These are phyloP conservation scores for Macropis europaea DNA, from an alignment of 2,888 invertebrate genomes.

Conservation along the genomic window DNA sequence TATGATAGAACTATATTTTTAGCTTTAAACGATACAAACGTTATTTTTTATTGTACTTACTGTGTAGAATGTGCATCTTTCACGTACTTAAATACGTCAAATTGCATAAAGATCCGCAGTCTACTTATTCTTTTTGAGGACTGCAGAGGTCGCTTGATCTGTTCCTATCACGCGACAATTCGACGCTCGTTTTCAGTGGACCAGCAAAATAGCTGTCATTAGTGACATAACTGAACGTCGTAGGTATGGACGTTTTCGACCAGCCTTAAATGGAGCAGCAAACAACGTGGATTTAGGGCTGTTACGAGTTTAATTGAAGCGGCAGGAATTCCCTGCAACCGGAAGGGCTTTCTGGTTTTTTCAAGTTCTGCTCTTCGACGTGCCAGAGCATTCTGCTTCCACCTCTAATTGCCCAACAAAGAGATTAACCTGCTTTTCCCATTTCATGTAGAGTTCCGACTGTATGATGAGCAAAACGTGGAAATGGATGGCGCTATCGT, in stretches of 20 bases:
- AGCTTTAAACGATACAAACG: no score
- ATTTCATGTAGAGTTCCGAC: slow-evolving; percentile 32
- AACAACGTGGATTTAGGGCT: background rate
- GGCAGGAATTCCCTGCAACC: slow-evolving; percentile 3
- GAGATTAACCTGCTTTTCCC: slow-evolving; percentile 46
- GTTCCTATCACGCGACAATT: background rate
- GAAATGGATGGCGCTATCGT: no score
- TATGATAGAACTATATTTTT: no score
- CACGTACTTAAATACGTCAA: no score
- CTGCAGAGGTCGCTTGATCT: no score
- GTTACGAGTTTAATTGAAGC: slow-evolving; percentile 18
- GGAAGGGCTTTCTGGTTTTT: slow-evolving; percentile 33
- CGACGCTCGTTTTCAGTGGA: slow-evolving; percentile 4
- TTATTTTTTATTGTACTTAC: no score
- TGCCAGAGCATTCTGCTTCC: slow-evolving; percentile 19
- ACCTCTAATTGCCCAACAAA: slow-evolving; percentile 32
- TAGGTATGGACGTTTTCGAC: background rate
- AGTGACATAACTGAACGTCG: slow-evolving; percentile 18
- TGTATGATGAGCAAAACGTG: slow-evolving; percentile 1
- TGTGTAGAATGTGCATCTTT: no score
- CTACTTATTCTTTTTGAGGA: no score
- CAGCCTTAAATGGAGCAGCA: background rate
- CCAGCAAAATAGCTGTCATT: background rate
- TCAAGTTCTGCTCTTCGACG: slow-evolving; percentile 7
- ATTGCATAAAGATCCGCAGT: no score